These are phyloP conservation scores for Cantharis rustica DNA, from an alignment of 2,888 invertebrate species.

Conservation along the genomic window DNA sequence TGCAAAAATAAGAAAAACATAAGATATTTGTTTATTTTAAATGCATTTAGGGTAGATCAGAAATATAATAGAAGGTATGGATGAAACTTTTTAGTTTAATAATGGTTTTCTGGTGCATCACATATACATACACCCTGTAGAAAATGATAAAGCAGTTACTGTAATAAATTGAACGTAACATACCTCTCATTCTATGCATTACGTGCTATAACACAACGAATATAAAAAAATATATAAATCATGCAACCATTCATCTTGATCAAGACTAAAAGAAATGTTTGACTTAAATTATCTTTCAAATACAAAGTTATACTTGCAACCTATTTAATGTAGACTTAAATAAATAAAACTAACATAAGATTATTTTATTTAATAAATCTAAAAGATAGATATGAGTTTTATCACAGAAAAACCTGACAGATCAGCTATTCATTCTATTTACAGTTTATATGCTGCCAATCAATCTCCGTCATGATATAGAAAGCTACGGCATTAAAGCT, in stretches of 20 bases:
- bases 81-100: background rate
- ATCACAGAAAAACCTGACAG: slow-evolving; percentile 1
- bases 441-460: slow-evolving; percentile 4
- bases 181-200: background rate
- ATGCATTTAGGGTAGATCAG: too few species aligned
- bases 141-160: background rate
- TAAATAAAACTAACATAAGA: background rate
- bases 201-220: background rate
- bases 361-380: slow-evolving; percentile 1
- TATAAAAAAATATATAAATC: background rate
- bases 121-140: background rate
- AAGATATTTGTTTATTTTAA: too few species aligned
- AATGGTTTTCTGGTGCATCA: background rate
- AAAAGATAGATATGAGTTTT: slow-evolving; percentile 3
- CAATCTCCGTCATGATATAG: background rate
- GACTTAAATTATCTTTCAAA: background rate
- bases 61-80: too few species aligned
- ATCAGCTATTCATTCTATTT: slow-evolving; percentile 5
- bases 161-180: background rate
- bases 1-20: too few species aligned
- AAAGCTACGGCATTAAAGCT: background rate
- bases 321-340: background rate
- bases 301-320: background rate
- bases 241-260: background rate
- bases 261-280: background rate